Evolutionary conservation across 2,113 vertebrate species (phyloP).

Genomic region (Machaerirhynchus nigripectus): DNA sequence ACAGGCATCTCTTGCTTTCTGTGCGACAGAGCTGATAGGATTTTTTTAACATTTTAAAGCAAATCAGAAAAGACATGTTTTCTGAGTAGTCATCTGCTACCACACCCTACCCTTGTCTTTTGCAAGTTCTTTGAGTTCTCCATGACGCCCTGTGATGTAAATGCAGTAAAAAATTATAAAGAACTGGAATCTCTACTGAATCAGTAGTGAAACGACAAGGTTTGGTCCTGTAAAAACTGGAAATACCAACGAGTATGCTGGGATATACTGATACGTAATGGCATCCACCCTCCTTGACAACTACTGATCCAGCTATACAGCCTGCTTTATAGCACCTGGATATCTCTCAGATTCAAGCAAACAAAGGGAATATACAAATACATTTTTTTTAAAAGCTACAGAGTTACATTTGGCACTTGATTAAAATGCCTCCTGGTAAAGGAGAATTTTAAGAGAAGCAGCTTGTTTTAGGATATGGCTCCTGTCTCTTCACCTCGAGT

Average conservation of each 20-base stretch:
- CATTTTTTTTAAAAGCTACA: neutral
- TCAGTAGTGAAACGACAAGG: neutral
- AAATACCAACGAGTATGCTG: neutral
- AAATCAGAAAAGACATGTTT: neutral
- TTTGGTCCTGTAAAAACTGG: neutral
- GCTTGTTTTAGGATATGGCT: neutral
- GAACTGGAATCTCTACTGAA: neutral
- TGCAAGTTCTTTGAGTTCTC: neutral
- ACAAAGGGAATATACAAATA: neutral
- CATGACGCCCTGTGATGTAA: neutral
- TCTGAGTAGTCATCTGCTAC: neutral
- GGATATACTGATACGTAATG: neutral
- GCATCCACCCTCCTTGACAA: neutral
- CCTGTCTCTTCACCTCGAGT: neutral
- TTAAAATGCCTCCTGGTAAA: neutral
- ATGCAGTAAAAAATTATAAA: neutral
- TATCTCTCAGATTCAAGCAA: neutral
- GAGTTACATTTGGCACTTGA: neutral
- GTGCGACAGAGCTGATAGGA: neutral
- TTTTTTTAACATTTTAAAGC: neutral
- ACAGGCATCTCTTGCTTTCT: neutral
- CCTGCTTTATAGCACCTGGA: neutral
- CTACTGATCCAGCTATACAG: neutral
- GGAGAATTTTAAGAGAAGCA: neutral
- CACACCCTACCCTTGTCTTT: neutral